A percentile compares a stretch with the other conserved stretches of the same genome.
phyloP scores from a whole-genome alignment of 2,797 vertebrate genomes.

The Esox masquinongy region DNA sequence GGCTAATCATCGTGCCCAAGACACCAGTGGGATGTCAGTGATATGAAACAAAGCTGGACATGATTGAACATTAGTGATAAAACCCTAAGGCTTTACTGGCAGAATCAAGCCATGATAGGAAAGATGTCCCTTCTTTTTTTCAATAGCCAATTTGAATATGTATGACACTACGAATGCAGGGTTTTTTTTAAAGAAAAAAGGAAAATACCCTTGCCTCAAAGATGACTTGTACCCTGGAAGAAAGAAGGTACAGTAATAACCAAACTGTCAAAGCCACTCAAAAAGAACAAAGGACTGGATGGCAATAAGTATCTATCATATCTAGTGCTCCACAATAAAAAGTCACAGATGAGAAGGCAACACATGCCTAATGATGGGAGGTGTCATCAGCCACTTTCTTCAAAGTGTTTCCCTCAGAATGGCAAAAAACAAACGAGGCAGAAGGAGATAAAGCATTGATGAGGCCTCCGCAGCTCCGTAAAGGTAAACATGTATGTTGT shows the following conservation, averaged over 20 bases:
- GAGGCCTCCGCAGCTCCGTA: conserved; percentile 41
- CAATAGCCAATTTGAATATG: not conserved
- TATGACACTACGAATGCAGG: not conserved
- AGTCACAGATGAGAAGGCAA: conserved; percentile 24
- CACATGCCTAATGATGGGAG: conserved; percentile 38
- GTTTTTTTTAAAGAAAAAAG: not conserved
- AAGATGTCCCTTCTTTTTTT: not conserved
- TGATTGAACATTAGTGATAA: conserved; percentile 20
- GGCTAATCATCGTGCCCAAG: conserved; percentile 83
- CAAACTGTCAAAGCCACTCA: conserved; percentile 18
- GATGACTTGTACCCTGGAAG: conserved; percentile 6
- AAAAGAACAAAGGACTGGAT: conserved; percentile 19
- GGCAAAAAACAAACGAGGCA: conserved; percentile 40
- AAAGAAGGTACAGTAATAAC: conserved; percentile 24
- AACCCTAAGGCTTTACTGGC: conserved; percentile 2
- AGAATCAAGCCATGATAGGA: conserved; percentile 9
- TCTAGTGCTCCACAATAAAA: conserved; percentile 30
- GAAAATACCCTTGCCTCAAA: conserved; percentile 7
- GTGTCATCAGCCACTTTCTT: conserved; percentile 36
- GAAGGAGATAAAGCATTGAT: conserved; percentile 36
- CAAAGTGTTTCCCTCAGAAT: conserved; percentile 32
- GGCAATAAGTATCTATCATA: conserved; percentile 29
- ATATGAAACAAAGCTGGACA: conserved; percentile 24
- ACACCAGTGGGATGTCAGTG: conserved; percentile 28
- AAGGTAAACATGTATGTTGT: conserved; percentile 43